Conservation (phyloP, 2,888 invertebrate species). For the Vanessa cardui region DNA sequence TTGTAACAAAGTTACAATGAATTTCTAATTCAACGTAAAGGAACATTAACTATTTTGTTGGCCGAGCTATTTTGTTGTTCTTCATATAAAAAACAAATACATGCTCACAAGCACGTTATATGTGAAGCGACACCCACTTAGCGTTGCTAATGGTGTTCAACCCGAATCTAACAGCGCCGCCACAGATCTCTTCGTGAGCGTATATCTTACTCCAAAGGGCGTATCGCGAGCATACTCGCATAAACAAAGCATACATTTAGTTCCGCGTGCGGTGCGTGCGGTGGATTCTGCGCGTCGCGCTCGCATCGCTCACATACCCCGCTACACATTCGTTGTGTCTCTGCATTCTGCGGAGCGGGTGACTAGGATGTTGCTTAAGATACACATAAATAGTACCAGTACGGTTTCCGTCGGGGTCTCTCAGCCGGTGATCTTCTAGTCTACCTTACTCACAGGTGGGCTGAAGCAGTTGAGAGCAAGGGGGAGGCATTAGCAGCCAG, state of each 20-base stretch:
- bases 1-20: no score
- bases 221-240: neutral
- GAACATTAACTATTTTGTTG: no score
- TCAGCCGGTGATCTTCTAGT: no score
- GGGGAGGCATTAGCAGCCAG: no score
- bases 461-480: no score
- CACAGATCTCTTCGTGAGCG: neutral
- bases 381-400: neutral
- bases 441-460: no score
- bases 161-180: neutral
- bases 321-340: slow-evolving; percentile 26
- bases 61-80: no score
- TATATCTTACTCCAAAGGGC: neutral
- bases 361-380: slow-evolving; percentile 27
- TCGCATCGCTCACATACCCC: slow-evolving; percentile 24
- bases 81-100: neutral
- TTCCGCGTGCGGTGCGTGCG: slow-evolving; percentile 28
- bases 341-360: slow-evolving; percentile 19
- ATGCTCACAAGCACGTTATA: neutral
- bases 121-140: neutral
- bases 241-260: neutral
- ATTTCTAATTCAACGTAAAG: no score
- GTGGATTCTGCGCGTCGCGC: slow-evolving; percentile 18
- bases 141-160: neutral
- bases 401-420: no score